phyloP scores from a whole-genome alignment of 53 echinoderm and acorn worm species.

The Arbacia lixula region DNA sequence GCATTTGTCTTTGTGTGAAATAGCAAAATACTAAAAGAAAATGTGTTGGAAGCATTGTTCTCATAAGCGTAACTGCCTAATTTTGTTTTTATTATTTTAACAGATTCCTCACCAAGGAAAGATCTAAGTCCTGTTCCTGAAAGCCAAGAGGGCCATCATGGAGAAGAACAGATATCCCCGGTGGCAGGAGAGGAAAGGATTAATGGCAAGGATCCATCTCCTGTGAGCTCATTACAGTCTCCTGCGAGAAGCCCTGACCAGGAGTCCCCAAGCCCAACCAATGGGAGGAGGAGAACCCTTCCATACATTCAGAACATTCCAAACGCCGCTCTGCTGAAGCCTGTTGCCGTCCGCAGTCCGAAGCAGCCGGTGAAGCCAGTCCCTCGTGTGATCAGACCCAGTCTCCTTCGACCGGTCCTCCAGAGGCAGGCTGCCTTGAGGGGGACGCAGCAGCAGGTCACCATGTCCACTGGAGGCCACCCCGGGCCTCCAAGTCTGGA shows the following conservation, averaged over 20 bases:
- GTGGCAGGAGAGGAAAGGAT: not conserved
- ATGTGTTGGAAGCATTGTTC: too few species aligned
- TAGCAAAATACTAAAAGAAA: too few species aligned
- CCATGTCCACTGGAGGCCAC: constrained; percentile 9
- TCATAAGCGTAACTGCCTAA: not conserved
- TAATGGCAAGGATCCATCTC: not conserved
- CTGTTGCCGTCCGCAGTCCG: not conserved
- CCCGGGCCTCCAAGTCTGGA: constrained; percentile 70
- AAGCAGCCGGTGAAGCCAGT: constrained; percentile 2
- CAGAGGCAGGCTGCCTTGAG: constrained; percentile 16
- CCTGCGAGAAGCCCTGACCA: not conserved
- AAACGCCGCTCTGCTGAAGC: not conserved
- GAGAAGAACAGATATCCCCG: not conserved
- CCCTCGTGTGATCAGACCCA: not conserved
- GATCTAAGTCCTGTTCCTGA: not conserved
- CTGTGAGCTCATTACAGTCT: not conserved
- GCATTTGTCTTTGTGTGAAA: too few species aligned
- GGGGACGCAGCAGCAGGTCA: not conserved
- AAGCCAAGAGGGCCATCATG: not conserved
- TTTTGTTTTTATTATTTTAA: not conserved
- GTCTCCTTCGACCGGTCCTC: not conserved
- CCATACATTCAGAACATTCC: not conserved
- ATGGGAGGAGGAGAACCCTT: not conserved
- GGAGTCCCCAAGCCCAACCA: not conserved
- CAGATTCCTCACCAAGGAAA: not conserved